Evolutionary conservation across 2,888 invertebrate genomes (phyloP), one percentile per base, ranked within the genome.

Genomic region (Shargacucullia verbasci): DNA sequence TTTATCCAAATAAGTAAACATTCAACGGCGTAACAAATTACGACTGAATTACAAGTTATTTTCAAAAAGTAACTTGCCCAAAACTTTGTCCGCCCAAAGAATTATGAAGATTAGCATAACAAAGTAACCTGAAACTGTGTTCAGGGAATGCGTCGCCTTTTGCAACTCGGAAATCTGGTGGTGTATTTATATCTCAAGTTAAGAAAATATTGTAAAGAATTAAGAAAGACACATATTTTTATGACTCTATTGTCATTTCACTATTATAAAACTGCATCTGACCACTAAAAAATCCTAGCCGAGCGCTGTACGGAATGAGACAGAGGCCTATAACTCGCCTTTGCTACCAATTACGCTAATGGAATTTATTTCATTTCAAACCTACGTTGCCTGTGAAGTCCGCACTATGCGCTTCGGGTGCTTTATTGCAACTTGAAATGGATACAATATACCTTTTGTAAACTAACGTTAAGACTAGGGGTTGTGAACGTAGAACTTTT

Each of bases 81-180:
- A 85, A 92, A 92, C 86, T 92, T 91, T 78, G 82, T 81, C 84
- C 91, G 89, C 89, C 88, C 84, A 83, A 90, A 92, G 91, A 92
- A 93, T 92, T 92, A 91, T 91, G 88, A 90, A 90, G 90, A 93
- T 92, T 93, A 92, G 90, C 93, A 93, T 93, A 92, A 93, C 93
- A 92, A 93, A 92, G 92, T 91, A 87, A 90, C 81, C 87, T 84
- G 87, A 82, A 87, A 86, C 92, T 88, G 83, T 88, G 83, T 88
- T 89, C 87, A 83, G 81, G 84, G 84, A 88, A 88, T 90, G 89
- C 88, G 87, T 86, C 81, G 84, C 82, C 81, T 87, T 88, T 84
- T 80, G 80, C 81, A 83, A 83, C 82, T 86, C 80, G 80, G 65
- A 82, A 87, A 87, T 86, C 85, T 84, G 78, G 77, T 69, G 69